Conservation (phyloP, 2,888 invertebrate genomes). For the Amphipoea lucens region DNA sequence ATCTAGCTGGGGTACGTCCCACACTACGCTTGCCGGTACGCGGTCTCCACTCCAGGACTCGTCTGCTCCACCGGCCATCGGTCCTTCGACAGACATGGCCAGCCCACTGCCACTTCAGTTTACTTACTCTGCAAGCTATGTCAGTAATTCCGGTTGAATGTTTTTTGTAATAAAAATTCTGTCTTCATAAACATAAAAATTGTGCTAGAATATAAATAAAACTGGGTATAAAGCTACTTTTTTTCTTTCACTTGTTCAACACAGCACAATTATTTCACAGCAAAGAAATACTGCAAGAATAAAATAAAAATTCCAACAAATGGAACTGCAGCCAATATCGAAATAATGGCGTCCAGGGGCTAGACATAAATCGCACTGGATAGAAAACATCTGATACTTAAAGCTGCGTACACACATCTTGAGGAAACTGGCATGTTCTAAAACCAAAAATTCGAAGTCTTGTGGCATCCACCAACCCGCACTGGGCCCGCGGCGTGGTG, state of each 20-base stretch:
- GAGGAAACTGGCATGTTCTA: background rate
- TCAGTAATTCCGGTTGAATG: too few relatives aligned
- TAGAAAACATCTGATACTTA: conserved; percentile 36
- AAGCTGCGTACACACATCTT: background rate
- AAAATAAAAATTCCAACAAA: conserved; percentile 34
- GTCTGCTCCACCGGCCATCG: too few relatives aligned
- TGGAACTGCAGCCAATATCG: conserved; percentile 28
- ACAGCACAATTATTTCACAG: background rate
- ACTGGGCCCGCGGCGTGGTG: background rate
- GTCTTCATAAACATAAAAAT: background rate
- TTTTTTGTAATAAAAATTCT: background rate
- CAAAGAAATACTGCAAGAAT: conserved; percentile 8
- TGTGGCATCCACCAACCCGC: background rate
- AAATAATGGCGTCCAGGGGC: conserved; percentile 25
- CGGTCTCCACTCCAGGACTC: too few relatives aligned
- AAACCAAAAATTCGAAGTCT: background rate
- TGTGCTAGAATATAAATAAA: background rate
- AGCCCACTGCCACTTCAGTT: too few relatives aligned
- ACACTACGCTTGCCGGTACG: too few relatives aligned
- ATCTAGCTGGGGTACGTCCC: too few relatives aligned
- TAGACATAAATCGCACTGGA: conserved; percentile 27
- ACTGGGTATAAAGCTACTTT: too few relatives aligned
- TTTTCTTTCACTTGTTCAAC: background rate
- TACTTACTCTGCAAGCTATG: too few relatives aligned
- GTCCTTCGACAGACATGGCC: too few relatives aligned